Percentiles rank a stretch among this genome's conserved stretches.
Evolutionary conservation across 2,797 vertebrate species (phyloP).

Genomic region (Rhyacichthys aspro): DNA sequence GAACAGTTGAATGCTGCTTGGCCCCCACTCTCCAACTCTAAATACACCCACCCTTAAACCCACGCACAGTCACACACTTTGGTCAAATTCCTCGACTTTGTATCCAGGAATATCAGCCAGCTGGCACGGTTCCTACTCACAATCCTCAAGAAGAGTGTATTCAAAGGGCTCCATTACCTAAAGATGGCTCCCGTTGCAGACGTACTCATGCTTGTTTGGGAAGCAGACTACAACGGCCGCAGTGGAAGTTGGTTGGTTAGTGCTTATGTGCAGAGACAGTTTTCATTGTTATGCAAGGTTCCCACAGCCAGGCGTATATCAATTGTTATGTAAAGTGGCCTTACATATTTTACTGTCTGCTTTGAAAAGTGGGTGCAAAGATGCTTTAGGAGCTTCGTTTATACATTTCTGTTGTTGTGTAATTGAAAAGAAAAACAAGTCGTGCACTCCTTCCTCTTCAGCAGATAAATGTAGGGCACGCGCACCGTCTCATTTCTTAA

Average conservation of each 20-base stretch:
- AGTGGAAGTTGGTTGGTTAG: no score
- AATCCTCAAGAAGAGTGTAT: constrained; percentile 21
- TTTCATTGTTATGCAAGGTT: constrained; percentile 76
- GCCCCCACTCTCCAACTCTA: constrained; percentile 15
- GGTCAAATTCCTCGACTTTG: constrained; percentile 23
- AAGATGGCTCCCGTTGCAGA: constrained; percentile 33
- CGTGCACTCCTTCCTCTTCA: constrained; percentile 6
- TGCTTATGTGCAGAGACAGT: no score
- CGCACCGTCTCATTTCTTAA: constrained; percentile 26
- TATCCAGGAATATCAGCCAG: constrained; percentile 19
- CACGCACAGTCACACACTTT: constrained; percentile 12
- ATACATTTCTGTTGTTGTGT: constrained; percentile 14
- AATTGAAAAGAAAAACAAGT: constrained; percentile 26
- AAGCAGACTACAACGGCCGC: constrained; percentile 51
- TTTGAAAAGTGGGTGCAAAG: constrained; percentile 24
- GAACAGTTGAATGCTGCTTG: constrained; percentile 32
- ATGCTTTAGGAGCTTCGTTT: not conserved
- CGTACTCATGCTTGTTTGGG: constrained; percentile 37
- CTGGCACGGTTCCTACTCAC: constrained; percentile 21
- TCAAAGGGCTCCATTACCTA: constrained; percentile 28
- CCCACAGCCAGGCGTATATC: constrained; percentile 46
- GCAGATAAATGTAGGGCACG: constrained; percentile 27
- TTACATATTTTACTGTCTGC: constrained; percentile 59
- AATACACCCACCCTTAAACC: constrained; percentile 3
- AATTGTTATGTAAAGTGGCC: constrained; percentile 76